Evolutionary conservation across 2,888 invertebrate species (phyloP), one percentile per base, ranked within the genome.

Genomic region (Troides aeacus): DNA sequence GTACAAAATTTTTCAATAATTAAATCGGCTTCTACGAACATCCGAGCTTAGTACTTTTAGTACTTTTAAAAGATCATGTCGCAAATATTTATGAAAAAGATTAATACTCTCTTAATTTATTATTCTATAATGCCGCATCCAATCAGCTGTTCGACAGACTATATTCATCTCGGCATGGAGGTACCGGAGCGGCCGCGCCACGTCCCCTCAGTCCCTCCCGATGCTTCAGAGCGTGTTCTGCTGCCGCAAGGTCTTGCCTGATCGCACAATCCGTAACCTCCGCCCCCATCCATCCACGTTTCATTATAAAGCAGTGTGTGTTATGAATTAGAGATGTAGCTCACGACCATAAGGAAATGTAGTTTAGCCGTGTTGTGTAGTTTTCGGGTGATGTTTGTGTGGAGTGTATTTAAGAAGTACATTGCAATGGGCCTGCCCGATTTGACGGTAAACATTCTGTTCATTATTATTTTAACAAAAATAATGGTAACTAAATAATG

Each of bases 171-270:
- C 56, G 56, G n/a, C 15, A 15, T 53, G 7, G 53, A 72, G 63
- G 10, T 59, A 39, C 65, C 64, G 69, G 53, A 61, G 62, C 72
- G 68, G 67, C 58, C 62, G 70, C 50, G 64, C 71, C 73, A 68
- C 76, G 72, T 72, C 72, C 75, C 77, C 75, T 84, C 89, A 88
- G 89, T 87, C 83, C 78, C 67, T 60, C 70, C 81, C 86, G 84
- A 92, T 92, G 92, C 84, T 92, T 80, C 89, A 84, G 75, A 85
- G 86, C 81, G 91, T 92, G 84, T 85, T 92, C 81, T 92, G 92
- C 86, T 92, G 92, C 78, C 88, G 87, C 79, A 89, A 92, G 91
- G 92, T 92, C 83, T 81, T 80, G 66, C 62, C 70, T 50, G 69
- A 72, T 66, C 61, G 65, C 68, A 53, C 67, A 17, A 46, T 46